These are phyloP conservation scores for Ptychochromis oligacanthus DNA, from an alignment of 2,113 vertebrate genomes.

Conservation along the genomic window DNA sequence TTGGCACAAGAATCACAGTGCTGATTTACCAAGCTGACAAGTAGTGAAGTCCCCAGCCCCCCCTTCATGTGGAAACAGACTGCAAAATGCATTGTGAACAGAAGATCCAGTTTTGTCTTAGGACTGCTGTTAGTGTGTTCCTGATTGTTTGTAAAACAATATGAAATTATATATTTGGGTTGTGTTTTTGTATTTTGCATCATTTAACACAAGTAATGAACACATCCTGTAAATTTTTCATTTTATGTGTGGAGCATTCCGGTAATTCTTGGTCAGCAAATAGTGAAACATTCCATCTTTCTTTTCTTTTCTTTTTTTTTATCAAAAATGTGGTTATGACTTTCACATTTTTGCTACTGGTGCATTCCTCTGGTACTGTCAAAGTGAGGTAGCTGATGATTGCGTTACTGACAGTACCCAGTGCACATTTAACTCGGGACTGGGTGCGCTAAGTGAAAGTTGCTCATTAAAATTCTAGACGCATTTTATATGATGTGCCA, in stretches of 20 bases:
- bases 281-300: neutral
- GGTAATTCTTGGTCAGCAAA: neutral
- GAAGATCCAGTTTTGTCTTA: neutral
- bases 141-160: neutral
- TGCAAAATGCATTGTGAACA: constrained; percentile 12
- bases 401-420: no score
- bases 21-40: constrained; percentile 36
- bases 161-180: neutral
- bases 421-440: neutral
- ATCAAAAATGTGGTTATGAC: neutral
- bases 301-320: no score
- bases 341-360: neutral
- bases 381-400: neutral
- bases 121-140: neutral
- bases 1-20: constrained; percentile 32
- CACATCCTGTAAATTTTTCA: neutral
- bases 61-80: constrained; percentile 7
- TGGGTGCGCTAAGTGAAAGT: neutral
- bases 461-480: neutral
- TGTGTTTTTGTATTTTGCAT: neutral
- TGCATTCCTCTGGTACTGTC: neutral
- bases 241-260: neutral
- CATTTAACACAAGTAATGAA: neutral
- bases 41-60: neutral
- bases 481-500: neutral